These are phyloP conservation scores for Nemotelus nigrinus DNA, from an alignment of 2,888 invertebrate genomes.

Conservation along the genomic window DNA sequence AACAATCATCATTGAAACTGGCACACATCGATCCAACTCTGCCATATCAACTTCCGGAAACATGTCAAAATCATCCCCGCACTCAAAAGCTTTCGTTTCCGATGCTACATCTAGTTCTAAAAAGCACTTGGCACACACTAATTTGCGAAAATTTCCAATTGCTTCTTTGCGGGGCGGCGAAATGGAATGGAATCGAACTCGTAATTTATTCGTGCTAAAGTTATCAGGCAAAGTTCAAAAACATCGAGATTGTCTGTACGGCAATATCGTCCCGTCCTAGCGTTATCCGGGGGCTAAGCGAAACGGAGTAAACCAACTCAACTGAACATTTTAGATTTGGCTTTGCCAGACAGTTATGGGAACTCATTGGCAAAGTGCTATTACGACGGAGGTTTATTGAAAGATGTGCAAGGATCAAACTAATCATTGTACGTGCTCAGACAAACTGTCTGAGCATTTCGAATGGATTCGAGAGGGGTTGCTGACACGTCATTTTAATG, in stretches of 20 bases:
- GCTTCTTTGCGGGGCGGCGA: background rate
- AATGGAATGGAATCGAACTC: constrained; percentile 7
- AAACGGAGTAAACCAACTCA: background rate
- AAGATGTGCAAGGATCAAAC: constrained; percentile 26
- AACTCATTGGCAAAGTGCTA: background rate
- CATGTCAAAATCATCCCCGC: too few relatives aligned
- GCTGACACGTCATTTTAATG: too few relatives aligned
- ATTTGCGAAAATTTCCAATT: constrained; percentile 17
- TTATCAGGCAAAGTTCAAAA: background rate
- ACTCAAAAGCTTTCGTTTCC: too few relatives aligned
- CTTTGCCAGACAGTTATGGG: background rate
- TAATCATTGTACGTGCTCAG: constrained; percentile 28
- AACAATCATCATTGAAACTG: too few relatives aligned
- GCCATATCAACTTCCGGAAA: too few relatives aligned
- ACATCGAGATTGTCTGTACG: background rate
- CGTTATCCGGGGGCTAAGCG: background rate
- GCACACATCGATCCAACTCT: too few relatives aligned
- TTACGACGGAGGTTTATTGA: background rate
- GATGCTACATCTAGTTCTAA: background rate
- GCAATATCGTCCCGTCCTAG: background rate
- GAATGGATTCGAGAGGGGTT: background rate
- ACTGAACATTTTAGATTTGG: background rate
- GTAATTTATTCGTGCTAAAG: constrained; percentile 10
- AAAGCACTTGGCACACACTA: constrained; percentile 3
- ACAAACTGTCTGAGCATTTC: constrained; percentile 7